Percentiles rank a stretch among this genome's conserved stretches.
Conservation (phyloP, 2,113 vertebrate species). For the Neofelis nebulosa region DNA sequence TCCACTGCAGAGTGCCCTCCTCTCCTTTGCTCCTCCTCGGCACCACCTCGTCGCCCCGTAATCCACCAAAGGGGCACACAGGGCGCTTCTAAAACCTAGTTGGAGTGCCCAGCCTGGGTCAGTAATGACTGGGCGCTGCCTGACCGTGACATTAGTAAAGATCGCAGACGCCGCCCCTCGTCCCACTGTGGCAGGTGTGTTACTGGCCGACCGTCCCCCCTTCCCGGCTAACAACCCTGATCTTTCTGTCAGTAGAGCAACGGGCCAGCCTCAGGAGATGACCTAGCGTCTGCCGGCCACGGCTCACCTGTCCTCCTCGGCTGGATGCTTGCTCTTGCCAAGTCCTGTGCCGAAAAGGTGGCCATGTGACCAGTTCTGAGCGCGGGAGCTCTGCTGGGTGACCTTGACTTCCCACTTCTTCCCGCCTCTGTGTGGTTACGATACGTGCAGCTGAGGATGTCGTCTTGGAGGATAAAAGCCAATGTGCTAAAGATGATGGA, state of each 20-base stretch:
- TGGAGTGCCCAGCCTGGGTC: background rate
- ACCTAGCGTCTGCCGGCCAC: fast-evolving
- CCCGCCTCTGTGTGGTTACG: background rate
- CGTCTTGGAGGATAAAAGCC: background rate
- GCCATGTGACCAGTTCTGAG: background rate
- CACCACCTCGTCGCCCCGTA: background rate
- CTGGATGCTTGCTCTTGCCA: background rate
- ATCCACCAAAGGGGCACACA: background rate
- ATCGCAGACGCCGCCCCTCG: background rate
- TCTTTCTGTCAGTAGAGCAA: background rate
- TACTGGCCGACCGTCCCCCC: background rate
- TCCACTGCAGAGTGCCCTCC: background rate
- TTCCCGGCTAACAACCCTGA: background rate
- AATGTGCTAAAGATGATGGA: background rate
- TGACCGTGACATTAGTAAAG: background rate
- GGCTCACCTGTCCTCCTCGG: background rate
- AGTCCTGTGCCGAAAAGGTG: background rate
- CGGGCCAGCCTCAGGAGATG: background rate
- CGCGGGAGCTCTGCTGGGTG: too few species aligned
- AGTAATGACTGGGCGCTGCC: background rate
- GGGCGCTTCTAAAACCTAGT: background rate
- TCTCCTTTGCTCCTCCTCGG: background rate
- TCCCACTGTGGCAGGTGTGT: background rate
- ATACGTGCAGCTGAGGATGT: background rate
- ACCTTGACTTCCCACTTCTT: background rate